These are phyloP conservation scores for Oriolus oriolus DNA, from an alignment of 2,113 vertebrate genomes.

Conservation along the genomic window DNA sequence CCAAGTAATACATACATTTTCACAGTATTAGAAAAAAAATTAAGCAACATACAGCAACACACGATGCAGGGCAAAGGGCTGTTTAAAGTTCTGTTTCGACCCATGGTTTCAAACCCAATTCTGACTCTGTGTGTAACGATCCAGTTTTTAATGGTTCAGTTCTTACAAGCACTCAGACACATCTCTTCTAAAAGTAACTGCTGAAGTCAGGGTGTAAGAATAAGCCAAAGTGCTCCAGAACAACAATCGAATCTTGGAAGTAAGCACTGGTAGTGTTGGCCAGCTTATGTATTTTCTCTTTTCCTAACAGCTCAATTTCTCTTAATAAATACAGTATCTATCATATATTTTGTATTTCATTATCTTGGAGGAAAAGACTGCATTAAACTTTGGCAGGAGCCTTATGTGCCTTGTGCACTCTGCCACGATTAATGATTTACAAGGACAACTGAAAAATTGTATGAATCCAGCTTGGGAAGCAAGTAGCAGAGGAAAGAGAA, in stretches of 20 bases:
- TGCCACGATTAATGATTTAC: not conserved
- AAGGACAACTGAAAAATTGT: not conserved
- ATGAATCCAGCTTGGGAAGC: not conserved
- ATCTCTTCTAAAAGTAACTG: not conserved
- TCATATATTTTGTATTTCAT: not conserved
- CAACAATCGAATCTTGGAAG: not conserved
- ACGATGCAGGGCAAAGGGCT: slow-evolving; percentile 41
- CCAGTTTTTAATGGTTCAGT: not conserved
- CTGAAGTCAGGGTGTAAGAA: not conserved
- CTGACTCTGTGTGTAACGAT: not conserved
- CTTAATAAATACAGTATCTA: not conserved
- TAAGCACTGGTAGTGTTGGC: not conserved
- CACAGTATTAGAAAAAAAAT: slow-evolving; percentile 32
- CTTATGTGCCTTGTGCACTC: not conserved
- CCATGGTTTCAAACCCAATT: not conserved
- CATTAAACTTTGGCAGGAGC: not conserved
- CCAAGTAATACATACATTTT: not conserved
- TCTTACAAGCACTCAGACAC: not conserved
- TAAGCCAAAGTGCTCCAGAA: not conserved
- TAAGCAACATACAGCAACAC: slow-evolving; percentile 37
- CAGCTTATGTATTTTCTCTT: not conserved
- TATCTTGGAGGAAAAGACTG: not conserved
- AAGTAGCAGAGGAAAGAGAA: not conserved
- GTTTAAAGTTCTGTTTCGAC: not conserved
- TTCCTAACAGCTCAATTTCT: not conserved